Conservation (phyloP, 2,797 vertebrate genomes). For the Columba guinea region DNA sequence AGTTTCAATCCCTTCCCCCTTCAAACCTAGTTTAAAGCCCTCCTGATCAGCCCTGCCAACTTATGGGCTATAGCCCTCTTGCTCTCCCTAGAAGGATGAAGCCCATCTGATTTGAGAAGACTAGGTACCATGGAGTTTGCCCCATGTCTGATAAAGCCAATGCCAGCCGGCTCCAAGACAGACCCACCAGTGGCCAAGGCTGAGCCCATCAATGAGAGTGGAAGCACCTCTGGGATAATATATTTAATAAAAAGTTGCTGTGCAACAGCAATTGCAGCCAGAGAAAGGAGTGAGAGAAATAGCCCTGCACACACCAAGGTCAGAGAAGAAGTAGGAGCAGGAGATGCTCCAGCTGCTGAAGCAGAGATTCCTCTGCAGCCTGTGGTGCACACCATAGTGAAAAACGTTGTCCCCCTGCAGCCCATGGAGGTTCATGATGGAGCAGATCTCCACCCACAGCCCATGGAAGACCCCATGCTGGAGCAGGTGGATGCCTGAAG, state of each 20-base stretch:
- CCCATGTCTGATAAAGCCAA: too few species aligned
- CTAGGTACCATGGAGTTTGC: too few species aligned
- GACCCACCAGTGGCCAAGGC: background rate
- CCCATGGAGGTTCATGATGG: background rate
- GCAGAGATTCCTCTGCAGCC: background rate
- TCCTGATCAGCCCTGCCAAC: too few species aligned
- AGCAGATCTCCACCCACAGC: background rate
- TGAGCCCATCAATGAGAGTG: too few species aligned
- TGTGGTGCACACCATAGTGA: background rate
- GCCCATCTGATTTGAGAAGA: too few species aligned
- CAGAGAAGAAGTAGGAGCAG: background rate
- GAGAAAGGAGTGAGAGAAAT: background rate
- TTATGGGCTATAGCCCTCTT: too few species aligned
- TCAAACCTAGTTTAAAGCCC: too few species aligned
- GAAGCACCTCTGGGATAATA: background rate
- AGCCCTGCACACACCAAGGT: background rate
- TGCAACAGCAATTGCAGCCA: background rate
- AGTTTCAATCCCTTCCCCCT: too few species aligned
- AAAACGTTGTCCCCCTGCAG: background rate
- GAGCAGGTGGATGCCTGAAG: background rate
- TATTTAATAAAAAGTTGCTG: background rate
- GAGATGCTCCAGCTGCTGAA: background rate
- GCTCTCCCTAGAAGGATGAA: too few species aligned
- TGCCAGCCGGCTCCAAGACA: background rate
- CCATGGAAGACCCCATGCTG: rapidly evolving